Percentiles rank a stretch among this genome's conserved stretches.
These are phyloP conservation scores for Camponotus pennsylvanicus DNA, from an alignment of 1,140 invertebrate genomes.

Conservation along the genomic window DNA sequence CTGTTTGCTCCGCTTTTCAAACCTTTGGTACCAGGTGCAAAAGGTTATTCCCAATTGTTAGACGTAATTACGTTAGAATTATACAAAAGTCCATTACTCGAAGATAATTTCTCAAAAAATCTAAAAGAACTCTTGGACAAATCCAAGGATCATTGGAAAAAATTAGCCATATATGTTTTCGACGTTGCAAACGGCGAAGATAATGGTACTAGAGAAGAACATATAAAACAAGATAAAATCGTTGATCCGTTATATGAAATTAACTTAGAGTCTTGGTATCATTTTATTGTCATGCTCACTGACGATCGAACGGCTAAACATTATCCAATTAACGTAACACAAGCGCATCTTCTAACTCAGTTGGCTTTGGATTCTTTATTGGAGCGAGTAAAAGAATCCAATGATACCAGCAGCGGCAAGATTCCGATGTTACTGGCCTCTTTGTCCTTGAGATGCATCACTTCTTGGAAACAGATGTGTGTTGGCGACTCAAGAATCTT, in stretches of 20 bases:
- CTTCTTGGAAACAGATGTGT: conserved; percentile 80
- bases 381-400: conserved; percentile 76
- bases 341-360: conserved; percentile 79
- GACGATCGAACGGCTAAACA: conserved; percentile 80
- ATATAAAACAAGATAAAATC: conserved; percentile 20
- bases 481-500: conserved; percentile 76
- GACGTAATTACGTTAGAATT: conserved; percentile 84
- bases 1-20: conserved; percentile 83
- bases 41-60: conserved; percentile 84
- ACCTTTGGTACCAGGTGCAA: conserved; percentile 75
- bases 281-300: conserved; percentile 83
- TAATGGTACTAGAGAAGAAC: conserved; percentile 3
- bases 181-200: neutral
- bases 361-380: conserved; percentile 79
- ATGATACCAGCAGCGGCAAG: conserved; percentile 71
- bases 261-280: conserved; percentile 84
- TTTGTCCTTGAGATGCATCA: conserved; percentile 81
- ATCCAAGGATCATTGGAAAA: conserved; percentile 78
- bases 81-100: conserved; percentile 81
- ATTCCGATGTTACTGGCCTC: conserved; percentile 81
- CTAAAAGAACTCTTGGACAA: conserved; percentile 82
- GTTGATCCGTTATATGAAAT: conserved; percentile 79
- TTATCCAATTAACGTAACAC: conserved; percentile 73
- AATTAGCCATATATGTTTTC: conserved; percentile 80
- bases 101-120: conserved; percentile 81